phyloP scores from a whole-genome alignment of 2,113 vertebrate species.

The Sceloporus tristichus region DNA sequence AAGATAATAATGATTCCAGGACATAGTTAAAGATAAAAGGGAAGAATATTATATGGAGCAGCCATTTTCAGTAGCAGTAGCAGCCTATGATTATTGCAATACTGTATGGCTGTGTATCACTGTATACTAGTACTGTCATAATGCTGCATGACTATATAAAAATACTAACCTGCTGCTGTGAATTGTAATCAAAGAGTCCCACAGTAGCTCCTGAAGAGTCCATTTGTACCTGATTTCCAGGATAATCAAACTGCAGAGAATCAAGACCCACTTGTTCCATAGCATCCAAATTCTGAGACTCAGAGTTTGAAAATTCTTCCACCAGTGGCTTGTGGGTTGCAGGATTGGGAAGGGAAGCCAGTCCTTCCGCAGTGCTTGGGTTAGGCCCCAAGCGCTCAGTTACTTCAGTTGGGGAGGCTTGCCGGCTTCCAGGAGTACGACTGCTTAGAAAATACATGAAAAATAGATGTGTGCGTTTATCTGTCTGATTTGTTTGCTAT shows the following conservation, averaged over 20 bases:
- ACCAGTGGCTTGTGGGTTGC: conserved; percentile 85
- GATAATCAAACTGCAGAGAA: conserved; percentile 97
- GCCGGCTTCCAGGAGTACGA: conserved; percentile 94
- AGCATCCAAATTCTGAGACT: conserved; percentile 92
- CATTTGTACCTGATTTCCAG: conserved; percentile 96
- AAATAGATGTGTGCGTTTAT: not conserved
- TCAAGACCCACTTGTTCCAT: conserved; percentile 96
- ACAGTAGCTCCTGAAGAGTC: conserved; percentile 94
- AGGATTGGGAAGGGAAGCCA: conserved; percentile 89
- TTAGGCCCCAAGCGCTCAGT: conserved; percentile 91
- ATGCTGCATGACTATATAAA: not conserved
- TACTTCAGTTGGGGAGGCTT: conserved; percentile 95
- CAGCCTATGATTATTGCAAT: not conserved
- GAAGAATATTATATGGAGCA: not conserved
- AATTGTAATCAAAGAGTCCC: conserved; percentile 96
- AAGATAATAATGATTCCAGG: not conserved
- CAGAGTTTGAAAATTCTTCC: conserved; percentile 94
- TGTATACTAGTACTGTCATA: no score
- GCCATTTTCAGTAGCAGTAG: conserved; percentile 11
- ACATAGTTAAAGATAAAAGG: not conserved
- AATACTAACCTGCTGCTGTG: conserved; percentile 95
- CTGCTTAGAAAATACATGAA: conserved; percentile 73
- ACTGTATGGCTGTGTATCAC: no score
- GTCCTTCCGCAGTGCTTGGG: conserved; percentile 88
- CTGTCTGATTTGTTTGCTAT: no score